Conservation (phyloP, 2,888 invertebrate genomes). For the Metacarcinus magister region DNA sequence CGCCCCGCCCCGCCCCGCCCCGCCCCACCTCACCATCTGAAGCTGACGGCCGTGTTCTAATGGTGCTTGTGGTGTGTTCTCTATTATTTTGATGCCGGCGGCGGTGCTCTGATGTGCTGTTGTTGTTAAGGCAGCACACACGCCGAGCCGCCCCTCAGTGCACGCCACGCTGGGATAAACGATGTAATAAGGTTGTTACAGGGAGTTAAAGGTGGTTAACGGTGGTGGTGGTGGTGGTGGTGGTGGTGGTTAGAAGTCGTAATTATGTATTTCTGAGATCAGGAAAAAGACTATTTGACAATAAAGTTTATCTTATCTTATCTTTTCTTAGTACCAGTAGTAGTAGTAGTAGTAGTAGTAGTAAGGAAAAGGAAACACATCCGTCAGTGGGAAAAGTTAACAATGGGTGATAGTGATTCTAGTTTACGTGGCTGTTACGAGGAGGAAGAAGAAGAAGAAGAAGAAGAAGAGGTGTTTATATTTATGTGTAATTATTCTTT, state of each 20-base stretch:
- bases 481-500: background rate
- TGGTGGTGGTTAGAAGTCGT: background rate
- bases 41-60: background rate
- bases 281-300: no score
- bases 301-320: no score
- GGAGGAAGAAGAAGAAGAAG: no score
- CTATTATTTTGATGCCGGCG: background rate
- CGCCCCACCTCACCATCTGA: background rate
- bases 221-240: background rate
- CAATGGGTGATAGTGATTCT: no score
- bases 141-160: background rate
- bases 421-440: no score
- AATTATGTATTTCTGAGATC: no score
- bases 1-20: no score
- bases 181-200: background rate
- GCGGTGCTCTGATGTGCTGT: background rate
- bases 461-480: no score
- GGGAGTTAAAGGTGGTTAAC: background rate
- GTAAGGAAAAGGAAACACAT: background rate
- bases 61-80: background rate
- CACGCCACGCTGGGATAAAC: background rate
- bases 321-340: background rate
- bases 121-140: conserved; percentile 15
- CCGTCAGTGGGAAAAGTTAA: no score
- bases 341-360: background rate